A percentile compares a stretch with the other conserved stretches of the same genome.
phyloP scores from a whole-genome alignment of 2,888 invertebrate species.

The Buathra laborator region DNA sequence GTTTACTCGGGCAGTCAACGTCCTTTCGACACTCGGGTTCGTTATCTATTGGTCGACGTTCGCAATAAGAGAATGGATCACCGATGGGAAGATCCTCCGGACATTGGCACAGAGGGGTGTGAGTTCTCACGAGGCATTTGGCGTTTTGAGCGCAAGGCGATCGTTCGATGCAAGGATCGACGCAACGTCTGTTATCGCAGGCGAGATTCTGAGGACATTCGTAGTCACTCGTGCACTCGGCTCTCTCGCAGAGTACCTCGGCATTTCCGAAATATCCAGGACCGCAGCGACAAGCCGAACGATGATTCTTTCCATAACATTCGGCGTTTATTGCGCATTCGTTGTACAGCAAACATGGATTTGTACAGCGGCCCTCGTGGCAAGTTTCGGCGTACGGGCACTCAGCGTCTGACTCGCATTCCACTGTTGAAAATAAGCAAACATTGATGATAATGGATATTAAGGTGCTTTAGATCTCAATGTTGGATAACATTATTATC shows the following conservation, averaged over 20 bases:
- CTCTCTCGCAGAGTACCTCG: slow-evolving; percentile 91
- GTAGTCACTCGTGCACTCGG: slow-evolving; percentile 92
- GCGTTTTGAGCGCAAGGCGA: slow-evolving; percentile 94
- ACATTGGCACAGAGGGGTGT: slow-evolving; percentile 93
- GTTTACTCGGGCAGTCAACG: slow-evolving; percentile 92
- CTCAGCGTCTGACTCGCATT: slow-evolving; percentile 93
- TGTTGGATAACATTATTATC: slow-evolving; percentile 27
- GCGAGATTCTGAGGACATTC: slow-evolving; percentile 93
- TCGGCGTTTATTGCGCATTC: slow-evolving; percentile 94
- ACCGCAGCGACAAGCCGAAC: slow-evolving; percentile 93
- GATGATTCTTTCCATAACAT: slow-evolving; percentile 93
- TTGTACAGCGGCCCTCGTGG: slow-evolving; percentile 93
- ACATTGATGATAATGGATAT: not conserved
- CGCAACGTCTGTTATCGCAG: slow-evolving; percentile 91
- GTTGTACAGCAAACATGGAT: slow-evolving; percentile 92
- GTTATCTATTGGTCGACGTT: slow-evolving; percentile 85
- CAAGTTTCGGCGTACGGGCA: slow-evolving; percentile 93
- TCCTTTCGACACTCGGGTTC: slow-evolving; percentile 92
- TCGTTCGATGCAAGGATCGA: slow-evolving; percentile 90
- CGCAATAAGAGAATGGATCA: slow-evolving; percentile 92
- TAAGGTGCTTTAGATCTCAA: too few species aligned
- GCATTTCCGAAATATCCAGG: slow-evolving; percentile 93
- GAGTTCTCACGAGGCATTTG: slow-evolving; percentile 92
- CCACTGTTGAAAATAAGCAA: slow-evolving; percentile 87
- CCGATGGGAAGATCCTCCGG: slow-evolving; percentile 92